Conservation (phyloP, 2,797 vertebrate species). For the Cryptoblepharus egeriae region DNA sequence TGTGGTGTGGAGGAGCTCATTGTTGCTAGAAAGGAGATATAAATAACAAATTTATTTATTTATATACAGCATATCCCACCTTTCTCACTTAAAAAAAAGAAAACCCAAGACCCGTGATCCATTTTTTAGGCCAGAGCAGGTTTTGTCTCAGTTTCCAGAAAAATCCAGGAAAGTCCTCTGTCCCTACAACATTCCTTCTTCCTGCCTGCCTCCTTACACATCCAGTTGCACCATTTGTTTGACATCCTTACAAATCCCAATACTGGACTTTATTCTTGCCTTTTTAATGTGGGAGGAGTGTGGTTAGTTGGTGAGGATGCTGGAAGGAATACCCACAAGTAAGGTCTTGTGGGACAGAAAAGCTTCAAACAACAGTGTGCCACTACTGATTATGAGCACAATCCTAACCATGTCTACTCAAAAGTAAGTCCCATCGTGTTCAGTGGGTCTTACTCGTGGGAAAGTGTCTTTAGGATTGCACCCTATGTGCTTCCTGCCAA, state of each 20-base stretch:
- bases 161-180: neutral
- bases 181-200: neutral
- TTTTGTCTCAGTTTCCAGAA: neutral
- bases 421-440: too few species aligned
- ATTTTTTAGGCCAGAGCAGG: neutral
- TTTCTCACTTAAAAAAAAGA: too few species aligned
- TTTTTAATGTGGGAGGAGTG: too few species aligned
- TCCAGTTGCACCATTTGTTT: neutral
- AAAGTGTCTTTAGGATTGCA: too few species aligned
- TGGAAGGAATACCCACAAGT: too few species aligned
- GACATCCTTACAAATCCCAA: neutral
- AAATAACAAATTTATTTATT: too few species aligned
- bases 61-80: too few species aligned
- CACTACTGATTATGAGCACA: too few species aligned
- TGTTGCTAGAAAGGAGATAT: neutral
- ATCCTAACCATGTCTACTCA: too few species aligned
- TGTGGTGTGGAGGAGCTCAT: constrained; percentile 81
- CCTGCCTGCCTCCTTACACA: neutral
- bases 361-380: neutral
- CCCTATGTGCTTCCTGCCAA: too few species aligned
- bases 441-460: too few species aligned
- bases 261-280: neutral
- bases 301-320: too few species aligned
- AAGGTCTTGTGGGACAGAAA: neutral
- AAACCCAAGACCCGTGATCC: neutral